Evolutionary conservation across 1,140 invertebrate species (phyloP), one percentile per base, ranked within the genome.

Genomic region (Belonocnema kinseyi): DNA sequence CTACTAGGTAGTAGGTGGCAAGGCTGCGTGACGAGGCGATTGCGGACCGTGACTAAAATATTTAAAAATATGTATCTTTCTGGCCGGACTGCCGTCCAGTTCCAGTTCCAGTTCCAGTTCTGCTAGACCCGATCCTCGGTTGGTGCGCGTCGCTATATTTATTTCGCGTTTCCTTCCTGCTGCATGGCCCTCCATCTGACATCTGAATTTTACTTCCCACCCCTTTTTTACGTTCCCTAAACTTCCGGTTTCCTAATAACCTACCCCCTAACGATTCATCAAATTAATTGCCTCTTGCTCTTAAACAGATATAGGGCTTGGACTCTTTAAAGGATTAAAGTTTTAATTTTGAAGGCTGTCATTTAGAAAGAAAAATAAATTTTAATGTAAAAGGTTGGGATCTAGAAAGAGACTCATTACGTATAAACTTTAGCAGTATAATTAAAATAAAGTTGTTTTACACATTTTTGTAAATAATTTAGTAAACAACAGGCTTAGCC

Each of bases 11-110:
- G 87, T 89, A 90, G 89, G 90, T 91, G 89, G 90, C 87, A 91
- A 91, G 90, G 84, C 90, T 91, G 90, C 90, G 90, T 91, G 90
- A 91, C 90, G 90, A 89, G 89, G 88, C 89, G 88, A 91, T 91
- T 90, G 90, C 89, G 84, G 84, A 91, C 89, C 90, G 90, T 91
- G 90, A 91, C 90, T 91, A 91, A 91, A 91, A 91, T 91, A 91
- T 91, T 91, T 91, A 91, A 91, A 91, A 91, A 91, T 91, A 91
- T 91, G 90, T 91, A 91, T 91, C 90, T 91, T 91, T 91, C 90
- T 91, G 90, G 88, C 88, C 89, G 88, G 89, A 89, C 90, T 91
- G 85, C 86, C 88, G 89, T 90, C 89, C 90, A 91, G 89, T 90
- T 90, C 87, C 87, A 90, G 88, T 91, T 90, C 88, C 88, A 89